phyloP scores from a whole-genome alignment of 2,797 vertebrate species.

The Melanotaenia trifasciata region DNA sequence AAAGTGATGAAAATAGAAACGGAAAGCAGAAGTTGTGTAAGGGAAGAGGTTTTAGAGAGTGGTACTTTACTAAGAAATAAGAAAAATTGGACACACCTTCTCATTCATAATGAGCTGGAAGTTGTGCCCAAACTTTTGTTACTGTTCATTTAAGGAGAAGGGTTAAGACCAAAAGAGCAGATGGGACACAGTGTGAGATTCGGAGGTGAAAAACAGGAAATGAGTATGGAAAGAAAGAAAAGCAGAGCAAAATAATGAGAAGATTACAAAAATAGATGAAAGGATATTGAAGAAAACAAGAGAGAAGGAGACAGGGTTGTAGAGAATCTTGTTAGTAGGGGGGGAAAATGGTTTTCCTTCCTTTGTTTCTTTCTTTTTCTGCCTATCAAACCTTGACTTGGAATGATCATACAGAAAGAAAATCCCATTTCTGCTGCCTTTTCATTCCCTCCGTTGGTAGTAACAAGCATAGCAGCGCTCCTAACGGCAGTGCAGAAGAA shows the following conservation, averaged over 20 bases:
- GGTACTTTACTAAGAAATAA: neutral
- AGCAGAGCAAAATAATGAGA: neutral
- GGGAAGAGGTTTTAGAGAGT: neutral
- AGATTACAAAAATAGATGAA: neutral
- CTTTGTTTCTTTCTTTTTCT: neutral
- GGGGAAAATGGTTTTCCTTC: neutral
- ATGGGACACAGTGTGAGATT: neutral
- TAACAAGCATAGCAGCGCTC: constrained; percentile 3
- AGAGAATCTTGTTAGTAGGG: neutral
- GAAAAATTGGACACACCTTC: neutral
- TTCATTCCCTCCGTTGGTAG: neutral
- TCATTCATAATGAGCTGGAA: neutral
- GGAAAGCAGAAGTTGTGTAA: neutral
- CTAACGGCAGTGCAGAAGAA: neutral
- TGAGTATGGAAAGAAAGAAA: constrained; percentile 18
- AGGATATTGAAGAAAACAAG: constrained; percentile 7
- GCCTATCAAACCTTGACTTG: neutral
- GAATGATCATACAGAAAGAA: neutral
- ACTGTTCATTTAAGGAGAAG: neutral
- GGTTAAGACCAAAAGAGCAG: neutral
- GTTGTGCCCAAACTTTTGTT: neutral
- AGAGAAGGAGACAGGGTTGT: neutral
- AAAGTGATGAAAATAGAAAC: constrained; percentile 52
- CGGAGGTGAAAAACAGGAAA: constrained; percentile 14
- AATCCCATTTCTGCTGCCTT: neutral